Percentiles rank a stretch among this genome's conserved stretches.
Conservation (phyloP, 2,113 vertebrate species). For the Carassius gibelio region DNA sequence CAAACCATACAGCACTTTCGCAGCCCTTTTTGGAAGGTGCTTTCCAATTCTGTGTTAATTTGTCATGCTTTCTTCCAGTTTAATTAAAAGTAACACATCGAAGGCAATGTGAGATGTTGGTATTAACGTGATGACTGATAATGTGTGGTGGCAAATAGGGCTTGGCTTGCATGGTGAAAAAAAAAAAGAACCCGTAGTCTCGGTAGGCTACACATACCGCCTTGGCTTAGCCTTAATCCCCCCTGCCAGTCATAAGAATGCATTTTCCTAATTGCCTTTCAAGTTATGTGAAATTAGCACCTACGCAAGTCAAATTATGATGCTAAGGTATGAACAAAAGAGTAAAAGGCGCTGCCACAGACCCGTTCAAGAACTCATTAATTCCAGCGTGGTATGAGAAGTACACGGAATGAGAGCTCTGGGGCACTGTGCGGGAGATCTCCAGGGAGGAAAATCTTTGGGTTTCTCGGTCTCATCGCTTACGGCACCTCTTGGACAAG, state of each 20-base stretch:
- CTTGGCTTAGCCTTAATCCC: slow-evolving; percentile 74
- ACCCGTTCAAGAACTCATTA: slow-evolving; percentile 67
- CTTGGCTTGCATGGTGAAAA: slow-evolving; percentile 38
- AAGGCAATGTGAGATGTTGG: slow-evolving; percentile 72
- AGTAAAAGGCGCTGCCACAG: slow-evolving; percentile 60
- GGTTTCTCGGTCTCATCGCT: slow-evolving; percentile 64
- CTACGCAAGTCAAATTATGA: slow-evolving; percentile 70
- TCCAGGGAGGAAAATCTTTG: slow-evolving; percentile 59
- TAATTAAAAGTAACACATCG: slow-evolving; percentile 79
- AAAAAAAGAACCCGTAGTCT: slow-evolving; percentile 59
- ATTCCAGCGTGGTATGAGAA: slow-evolving; percentile 59
- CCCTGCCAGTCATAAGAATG: slow-evolving; percentile 64
- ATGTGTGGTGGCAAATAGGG: slow-evolving; percentile 64
- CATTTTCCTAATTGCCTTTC: slow-evolving; percentile 79
- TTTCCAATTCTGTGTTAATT: slow-evolving; percentile 76
- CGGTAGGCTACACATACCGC: slow-evolving; percentile 60
- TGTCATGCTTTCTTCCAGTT: slow-evolving; percentile 71
- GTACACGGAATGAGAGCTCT: slow-evolving; percentile 30
- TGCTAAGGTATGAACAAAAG: slow-evolving; percentile 62
- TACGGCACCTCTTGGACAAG: slow-evolving; percentile 49
- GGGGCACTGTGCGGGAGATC: slow-evolving; percentile 19
- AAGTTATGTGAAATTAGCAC: slow-evolving; percentile 77
- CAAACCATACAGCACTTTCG: slow-evolving; percentile 49
- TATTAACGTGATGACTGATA: slow-evolving; percentile 81
- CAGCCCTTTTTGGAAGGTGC: slow-evolving; percentile 67